Evolutionary conservation across 2,888 invertebrate species (phyloP), one percentile per base, ranked within the genome.

Genomic region (Cerastoderma edule): DNA sequence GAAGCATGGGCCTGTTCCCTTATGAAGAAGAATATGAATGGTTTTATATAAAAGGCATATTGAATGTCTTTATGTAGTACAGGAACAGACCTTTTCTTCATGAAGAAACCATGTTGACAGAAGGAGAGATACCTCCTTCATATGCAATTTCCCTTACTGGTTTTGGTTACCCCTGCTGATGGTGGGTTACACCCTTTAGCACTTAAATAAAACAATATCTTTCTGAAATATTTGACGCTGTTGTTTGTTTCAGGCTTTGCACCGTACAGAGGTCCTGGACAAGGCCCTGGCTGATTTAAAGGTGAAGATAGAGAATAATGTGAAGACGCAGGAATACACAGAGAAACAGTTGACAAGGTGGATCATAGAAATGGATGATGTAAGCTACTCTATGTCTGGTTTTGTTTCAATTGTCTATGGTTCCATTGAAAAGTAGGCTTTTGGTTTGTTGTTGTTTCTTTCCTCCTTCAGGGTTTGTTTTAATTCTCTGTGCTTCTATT

Each of bases 231-330:
- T 8, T 32, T 60, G n/a, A 19, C 8, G 13, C 22, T 19, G 10
- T 19, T 53, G 10, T 30, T 39, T 56, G 16, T 63, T 67, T 10
- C 82, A 97, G 94, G 97, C 98, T 16, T 91, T 96, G 24, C 97
- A 97, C 89, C 96, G 96, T 92, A 95, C 95, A n/a, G 95, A 95
- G 85, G 90, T 95, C 24, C 94, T 98, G 72, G 96, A 97, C 92
- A 96, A 95, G 89, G 95, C 95, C 90, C 84, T 89, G 4, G 67
- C 78, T 5, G 83, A 87, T n/a, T 78, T 92, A 71, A 88, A 83
- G 54, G 54, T 71, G 6, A 85, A 83, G 70, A 76, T 92, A 56
- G 89, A 90, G 27, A 85, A 75, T 19, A 86, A 84, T 27, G 69
- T 75, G n/a, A 85, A 87, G 65, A 86, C 81, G 4, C 85, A 85